Conservation (phyloP, 2,797 vertebrate species). For the Cirrhinus mrigala region DNA sequence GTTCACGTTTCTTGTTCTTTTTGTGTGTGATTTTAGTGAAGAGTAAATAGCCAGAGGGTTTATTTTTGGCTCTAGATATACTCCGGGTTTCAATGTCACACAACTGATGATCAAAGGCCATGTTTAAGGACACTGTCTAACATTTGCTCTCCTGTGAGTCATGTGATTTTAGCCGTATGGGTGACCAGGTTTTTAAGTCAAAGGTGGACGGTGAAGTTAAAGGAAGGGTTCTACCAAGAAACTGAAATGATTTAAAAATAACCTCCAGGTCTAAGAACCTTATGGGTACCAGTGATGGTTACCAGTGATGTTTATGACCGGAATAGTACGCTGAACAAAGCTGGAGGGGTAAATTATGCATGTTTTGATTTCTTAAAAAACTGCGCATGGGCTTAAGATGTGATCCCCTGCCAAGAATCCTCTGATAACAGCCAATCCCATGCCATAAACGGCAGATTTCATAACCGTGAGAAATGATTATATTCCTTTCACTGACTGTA, state of each 20-base stretch:
- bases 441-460: slow-evolving; percentile 58
- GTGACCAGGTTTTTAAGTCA: slow-evolving; percentile 14
- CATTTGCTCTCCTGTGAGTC: slow-evolving; percentile 31
- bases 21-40: slow-evolving; percentile 38
- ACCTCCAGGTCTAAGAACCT: neutral
- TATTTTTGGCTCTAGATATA: slow-evolving; percentile 59
- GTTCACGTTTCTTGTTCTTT: slow-evolving; percentile 33
- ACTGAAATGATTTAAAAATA: neutral
- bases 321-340: neutral
- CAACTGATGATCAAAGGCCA: slow-evolving; percentile 46
- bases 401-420: slow-evolving; percentile 55
- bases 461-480: slow-evolving; percentile 61
- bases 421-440: slow-evolving; percentile 60
- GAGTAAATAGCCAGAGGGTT: slow-evolving; percentile 53
- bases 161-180: slow-evolving; percentile 20
- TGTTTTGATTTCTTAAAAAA: slow-evolving; percentile 1
- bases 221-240: slow-evolving; percentile 2
- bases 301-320: neutral
- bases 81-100: slow-evolving; percentile 46
- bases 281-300: neutral
- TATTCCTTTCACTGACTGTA: slow-evolving; percentile 69
- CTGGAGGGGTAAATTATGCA: neutral
- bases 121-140: slow-evolving; percentile 38
- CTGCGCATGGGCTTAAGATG: slow-evolving; percentile 27
- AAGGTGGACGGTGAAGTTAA: slow-evolving; percentile 17